Percentiles rank a stretch among this genome's conserved stretches.
phyloP scores from a whole-genome alignment of 2,113 vertebrate species.

The Panurus biarmicus region DNA sequence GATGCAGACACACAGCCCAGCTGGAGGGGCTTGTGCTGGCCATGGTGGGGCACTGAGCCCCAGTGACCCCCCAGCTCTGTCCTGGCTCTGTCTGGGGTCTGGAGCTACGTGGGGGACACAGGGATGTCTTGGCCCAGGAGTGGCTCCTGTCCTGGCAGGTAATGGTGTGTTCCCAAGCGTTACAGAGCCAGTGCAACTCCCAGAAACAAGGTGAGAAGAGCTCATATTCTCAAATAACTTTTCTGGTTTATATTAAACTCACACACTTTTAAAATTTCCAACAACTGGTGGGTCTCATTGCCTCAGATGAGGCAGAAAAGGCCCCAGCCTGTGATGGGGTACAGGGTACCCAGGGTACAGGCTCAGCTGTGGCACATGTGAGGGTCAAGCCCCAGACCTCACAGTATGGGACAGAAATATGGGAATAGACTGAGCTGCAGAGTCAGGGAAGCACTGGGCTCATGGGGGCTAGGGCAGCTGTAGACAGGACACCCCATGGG shows the following conservation, averaged over 20 bases:
- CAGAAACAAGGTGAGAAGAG: neutral
- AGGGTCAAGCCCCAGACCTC: neutral
- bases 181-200: neutral
- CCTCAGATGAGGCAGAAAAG: neutral
- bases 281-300: neutral
- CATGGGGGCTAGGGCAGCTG: neutral
- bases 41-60: neutral
- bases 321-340: neutral
- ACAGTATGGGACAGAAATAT: neutral
- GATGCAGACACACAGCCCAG: fast-evolving
- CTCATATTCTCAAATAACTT: neutral
- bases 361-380: neutral
- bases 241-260: neutral
- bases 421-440: neutral
- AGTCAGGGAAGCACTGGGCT: neutral
- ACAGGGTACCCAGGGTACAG: neutral
- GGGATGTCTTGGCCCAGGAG: neutral
- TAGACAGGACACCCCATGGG: neutral
- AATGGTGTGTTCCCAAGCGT: fast-evolving
- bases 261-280: neutral
- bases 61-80: neutral
- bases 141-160: neutral
- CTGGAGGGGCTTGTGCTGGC: neutral
- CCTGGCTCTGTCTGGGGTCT: neutral
- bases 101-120: fast-evolving